A percentile compares a stretch with the other conserved stretches of the same genome.
Evolutionary conservation across 2,797 vertebrate species (phyloP).

Genomic region (Apodemus agrarius): DNA sequence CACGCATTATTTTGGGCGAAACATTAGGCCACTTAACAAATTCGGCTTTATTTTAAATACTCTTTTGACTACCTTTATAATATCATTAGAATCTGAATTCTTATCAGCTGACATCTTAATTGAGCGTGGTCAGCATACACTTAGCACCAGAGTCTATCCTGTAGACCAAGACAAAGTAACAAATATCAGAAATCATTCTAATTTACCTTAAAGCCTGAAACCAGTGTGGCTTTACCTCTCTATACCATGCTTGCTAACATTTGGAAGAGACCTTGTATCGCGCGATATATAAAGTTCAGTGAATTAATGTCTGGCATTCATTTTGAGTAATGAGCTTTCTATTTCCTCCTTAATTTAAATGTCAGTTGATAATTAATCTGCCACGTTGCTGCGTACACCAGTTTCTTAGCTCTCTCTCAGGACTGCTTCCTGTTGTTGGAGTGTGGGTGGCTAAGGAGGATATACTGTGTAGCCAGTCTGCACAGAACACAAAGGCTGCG

Average conservation of each 20-base stretch:
- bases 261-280: not conserved
- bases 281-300: not conserved
- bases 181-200: not conserved
- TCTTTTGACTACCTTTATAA: not conserved
- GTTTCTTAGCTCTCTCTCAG: not conserved
- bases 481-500: not conserved
- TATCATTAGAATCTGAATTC: not conserved
- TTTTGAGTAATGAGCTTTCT: conserved; percentile 2
- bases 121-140: not conserved
- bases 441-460: not conserved
- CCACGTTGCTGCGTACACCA: not conserved
- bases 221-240: not conserved
- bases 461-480: not conserved
- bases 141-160: not conserved
- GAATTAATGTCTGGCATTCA: not conserved
- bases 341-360: not conserved
- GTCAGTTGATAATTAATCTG: not conserved
- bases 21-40: not conserved
- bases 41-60: not conserved
- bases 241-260: not conserved
- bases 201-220: not conserved
- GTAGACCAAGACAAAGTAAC: not conserved
- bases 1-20: not conserved
- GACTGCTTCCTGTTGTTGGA: not conserved
- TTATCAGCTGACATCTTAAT: not conserved